Evolutionary conservation across 2,113 vertebrate genomes (phyloP).

Genomic region (Oryzias melastigma): DNA sequence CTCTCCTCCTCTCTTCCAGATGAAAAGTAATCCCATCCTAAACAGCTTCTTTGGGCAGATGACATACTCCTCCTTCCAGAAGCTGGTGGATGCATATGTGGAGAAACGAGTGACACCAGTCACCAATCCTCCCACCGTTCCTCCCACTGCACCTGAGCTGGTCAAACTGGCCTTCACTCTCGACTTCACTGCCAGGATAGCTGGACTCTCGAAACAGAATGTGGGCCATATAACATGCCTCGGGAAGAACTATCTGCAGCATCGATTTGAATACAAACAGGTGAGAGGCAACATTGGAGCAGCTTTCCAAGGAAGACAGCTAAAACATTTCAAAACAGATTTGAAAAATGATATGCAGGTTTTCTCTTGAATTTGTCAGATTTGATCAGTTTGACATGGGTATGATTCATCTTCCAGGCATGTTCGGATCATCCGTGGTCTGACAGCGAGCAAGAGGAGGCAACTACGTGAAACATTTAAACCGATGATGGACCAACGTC

Average conservation of each 20-base stretch:
- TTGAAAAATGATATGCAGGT: no score
- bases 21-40: constrained; percentile 76
- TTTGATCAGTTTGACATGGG: neutral
- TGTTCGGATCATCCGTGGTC: constrained; percentile 61
- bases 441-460: constrained; percentile 40
- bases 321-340: neutral
- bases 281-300: constrained; percentile 14
- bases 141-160: constrained; percentile 67
- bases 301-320: neutral
- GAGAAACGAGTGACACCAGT: constrained; percentile 45
- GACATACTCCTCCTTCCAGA: constrained; percentile 83
- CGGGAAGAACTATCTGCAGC: constrained; percentile 75
- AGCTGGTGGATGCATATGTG: constrained; percentile 79
- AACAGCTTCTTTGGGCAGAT: constrained; percentile 76
- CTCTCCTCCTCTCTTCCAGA: constrained; percentile 64
- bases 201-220: constrained; percentile 73
- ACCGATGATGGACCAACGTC: neutral
- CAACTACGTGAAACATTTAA: neutral
- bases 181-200: constrained; percentile 80
- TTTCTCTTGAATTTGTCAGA: neutral
- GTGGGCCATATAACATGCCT: constrained; percentile 83
- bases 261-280: constrained; percentile 74
- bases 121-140: constrained; percentile 21
- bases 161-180: constrained; percentile 80
- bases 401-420: constrained; percentile 23